A percentile compares a stretch with the other conserved stretches of the same genome.
phyloP scores from a whole-genome alignment of 2,888 invertebrate species.

The Pyrrhia umbra region DNA sequence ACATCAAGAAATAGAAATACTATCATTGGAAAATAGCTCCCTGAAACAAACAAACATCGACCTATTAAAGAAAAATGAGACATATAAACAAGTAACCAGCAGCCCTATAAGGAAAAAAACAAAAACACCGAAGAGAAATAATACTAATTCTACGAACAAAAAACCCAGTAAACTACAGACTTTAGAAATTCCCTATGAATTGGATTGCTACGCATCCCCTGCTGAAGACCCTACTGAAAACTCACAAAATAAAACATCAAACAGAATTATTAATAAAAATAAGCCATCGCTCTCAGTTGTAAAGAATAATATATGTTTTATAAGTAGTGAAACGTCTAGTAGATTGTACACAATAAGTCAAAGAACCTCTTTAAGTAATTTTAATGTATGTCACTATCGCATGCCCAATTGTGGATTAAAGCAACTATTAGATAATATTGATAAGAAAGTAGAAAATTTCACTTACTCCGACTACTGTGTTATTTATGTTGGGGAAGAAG shows the following conservation, averaged over 20 bases:
- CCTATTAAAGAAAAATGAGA: constrained; percentile 7
- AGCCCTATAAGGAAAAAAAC: neutral
- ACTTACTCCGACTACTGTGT: neutral
- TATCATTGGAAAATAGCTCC: constrained; percentile 2
- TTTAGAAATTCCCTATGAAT: neutral
- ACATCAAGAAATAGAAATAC: constrained; percentile 6
- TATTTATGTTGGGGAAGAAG: neutral
- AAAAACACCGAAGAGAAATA: neutral
- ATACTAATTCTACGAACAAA: too few species aligned
- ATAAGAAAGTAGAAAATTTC: constrained; percentile 5
- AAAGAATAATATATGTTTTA: neutral
- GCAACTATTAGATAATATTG: neutral
- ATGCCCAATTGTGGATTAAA: neutral
- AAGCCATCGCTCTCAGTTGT: neutral
- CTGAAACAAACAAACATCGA: neutral
- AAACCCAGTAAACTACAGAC: too few species aligned
- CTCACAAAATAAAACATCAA: neutral
- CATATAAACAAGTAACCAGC: neutral
- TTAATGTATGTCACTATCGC: constrained; percentile 4
- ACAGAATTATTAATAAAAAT: neutral
- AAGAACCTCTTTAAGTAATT: neutral
- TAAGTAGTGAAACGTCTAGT: neutral
- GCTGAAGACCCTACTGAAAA: neutral
- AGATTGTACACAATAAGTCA: neutral
- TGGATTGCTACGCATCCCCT: neutral